Evolutionary conservation across 2,797 vertebrate species (phyloP).

Genomic region (Gobio occitaniae): DNA sequence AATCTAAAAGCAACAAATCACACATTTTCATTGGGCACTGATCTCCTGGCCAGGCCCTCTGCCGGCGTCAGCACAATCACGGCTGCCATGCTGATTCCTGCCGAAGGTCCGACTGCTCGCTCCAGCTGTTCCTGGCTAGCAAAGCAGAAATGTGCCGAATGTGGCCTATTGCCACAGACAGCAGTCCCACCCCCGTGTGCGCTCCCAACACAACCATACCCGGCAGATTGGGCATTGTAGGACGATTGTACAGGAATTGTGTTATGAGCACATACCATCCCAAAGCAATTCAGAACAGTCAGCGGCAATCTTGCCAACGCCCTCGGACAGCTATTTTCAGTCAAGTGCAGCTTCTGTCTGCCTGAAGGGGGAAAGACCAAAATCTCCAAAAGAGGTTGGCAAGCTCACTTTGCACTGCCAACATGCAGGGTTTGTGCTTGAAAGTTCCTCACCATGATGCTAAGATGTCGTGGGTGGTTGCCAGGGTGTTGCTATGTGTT

Average conservation of each 20-base stretch:
- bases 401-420: constrained; percentile 1
- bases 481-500: neutral
- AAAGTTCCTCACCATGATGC: neutral
- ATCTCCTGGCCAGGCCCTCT: constrained; percentile 71
- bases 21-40: constrained; percentile 81
- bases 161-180: constrained; percentile 53
- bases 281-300: neutral
- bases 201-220: constrained; percentile 24
- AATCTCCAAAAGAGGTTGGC: constrained; percentile 9
- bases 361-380: neutral
- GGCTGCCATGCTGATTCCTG: constrained; percentile 75
- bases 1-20: constrained; percentile 87
- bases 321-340: neutral
- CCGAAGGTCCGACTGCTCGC: constrained; percentile 60
- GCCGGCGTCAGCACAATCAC: constrained; percentile 81
- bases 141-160: constrained; percentile 49
- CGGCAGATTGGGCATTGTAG: constrained; percentile 22
- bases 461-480: neutral
- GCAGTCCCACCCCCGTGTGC: constrained; percentile 30
- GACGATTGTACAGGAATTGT: constrained; percentile 1
- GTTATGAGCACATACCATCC: constrained; percentile 8
- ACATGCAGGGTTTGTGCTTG: neutral
- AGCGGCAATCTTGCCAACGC: constrained; percentile 3
- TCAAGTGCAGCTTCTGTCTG: neutral
- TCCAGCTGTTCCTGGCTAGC: constrained; percentile 55